Evolutionary conservation across 2,113 vertebrate genomes (phyloP).

Genomic region (Planiliza haematocheilus): DNA sequence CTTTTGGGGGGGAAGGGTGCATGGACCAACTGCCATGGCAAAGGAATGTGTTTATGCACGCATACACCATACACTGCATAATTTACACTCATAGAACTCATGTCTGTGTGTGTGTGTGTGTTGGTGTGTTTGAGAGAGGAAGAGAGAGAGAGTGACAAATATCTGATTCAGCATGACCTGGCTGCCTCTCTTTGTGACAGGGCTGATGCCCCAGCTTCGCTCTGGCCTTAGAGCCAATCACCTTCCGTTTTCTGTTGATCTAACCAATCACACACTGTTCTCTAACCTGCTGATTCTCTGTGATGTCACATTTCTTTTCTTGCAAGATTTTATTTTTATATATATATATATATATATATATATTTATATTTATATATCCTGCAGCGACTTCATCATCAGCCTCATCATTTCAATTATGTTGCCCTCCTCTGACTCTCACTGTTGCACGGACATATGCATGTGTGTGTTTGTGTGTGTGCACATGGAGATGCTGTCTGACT

Average conservation of each 20-base stretch:
- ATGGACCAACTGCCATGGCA: constrained; percentile 78
- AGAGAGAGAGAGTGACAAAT: constrained; percentile 40
- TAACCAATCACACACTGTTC: constrained; percentile 63
- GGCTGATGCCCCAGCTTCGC: constrained; percentile 49
- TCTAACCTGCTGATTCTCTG: constrained; percentile 61
- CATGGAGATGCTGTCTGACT: constrained; percentile 23
- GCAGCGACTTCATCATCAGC: constrained; percentile 61
- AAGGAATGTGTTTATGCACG: constrained; percentile 78
- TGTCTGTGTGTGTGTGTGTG: constrained; percentile 44
- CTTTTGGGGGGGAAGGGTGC: constrained; percentile 62
- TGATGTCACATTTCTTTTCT: constrained; percentile 66
- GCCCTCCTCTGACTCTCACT: constrained; percentile 28
- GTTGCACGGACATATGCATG: constrained; percentile 62
- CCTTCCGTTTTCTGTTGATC: constrained; percentile 60
- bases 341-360: background rate
- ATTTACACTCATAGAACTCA: constrained; percentile 59
- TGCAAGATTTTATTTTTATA: constrained; percentile 59
- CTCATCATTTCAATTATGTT: constrained; percentile 49
- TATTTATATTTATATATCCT: constrained; percentile 17
- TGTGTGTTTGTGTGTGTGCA: constrained; percentile 5
- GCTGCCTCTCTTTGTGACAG: constrained; percentile 61
- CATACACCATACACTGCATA: constrained; percentile 71
- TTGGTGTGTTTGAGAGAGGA: constrained; percentile 26
- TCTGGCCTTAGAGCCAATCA: constrained; percentile 59
- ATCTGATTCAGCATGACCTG: constrained; percentile 74